These are phyloP conservation scores for Malthinus seriepunctatus DNA, from an alignment of 2,888 invertebrate species.

Conservation along the genomic window DNA sequence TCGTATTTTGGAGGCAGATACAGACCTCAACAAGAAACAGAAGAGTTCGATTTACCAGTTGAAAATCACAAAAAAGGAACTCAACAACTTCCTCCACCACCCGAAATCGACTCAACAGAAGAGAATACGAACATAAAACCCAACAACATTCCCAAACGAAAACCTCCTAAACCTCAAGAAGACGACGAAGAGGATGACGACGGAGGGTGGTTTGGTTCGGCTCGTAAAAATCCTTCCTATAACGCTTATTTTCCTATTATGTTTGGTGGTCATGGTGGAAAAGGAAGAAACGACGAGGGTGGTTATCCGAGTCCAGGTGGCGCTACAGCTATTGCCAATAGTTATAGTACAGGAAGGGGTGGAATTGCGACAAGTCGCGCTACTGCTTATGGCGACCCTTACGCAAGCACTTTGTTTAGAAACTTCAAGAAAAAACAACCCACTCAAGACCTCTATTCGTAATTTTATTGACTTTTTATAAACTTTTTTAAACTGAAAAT, in stretches of 20 bases:
- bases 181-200: constrained; percentile 59
- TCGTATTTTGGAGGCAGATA: constrained; percentile 44
- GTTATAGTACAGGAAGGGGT: constrained; percentile 71
- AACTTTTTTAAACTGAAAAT: too few relatives aligned
- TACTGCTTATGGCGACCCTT: constrained; percentile 68
- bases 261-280: constrained; percentile 55
- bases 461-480: too few relatives aligned
- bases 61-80: constrained; percentile 20
- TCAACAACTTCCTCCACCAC: constrained; percentile 15
- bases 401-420: constrained; percentile 52
- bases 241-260: constrained; percentile 72
- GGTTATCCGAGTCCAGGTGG: constrained; percentile 58
- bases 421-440: constrained; percentile 27
- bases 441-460: neutral
- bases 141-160: constrained; percentile 29
- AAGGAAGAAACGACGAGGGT: constrained; percentile 41
- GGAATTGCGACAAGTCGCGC: constrained; percentile 75
- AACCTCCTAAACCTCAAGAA: constrained; percentile 38
- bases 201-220: constrained; percentile 40
- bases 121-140: constrained; percentile 24
- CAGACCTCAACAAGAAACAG: constrained; percentile 12
- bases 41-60: constrained; percentile 26
- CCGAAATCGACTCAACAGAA: constrained; percentile 17
- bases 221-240: constrained; percentile 51
- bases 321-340: constrained; percentile 72